Evolutionary conservation across 2,113 vertebrate species (phyloP), one percentile per base, ranked within the genome.

Genomic region (Salvelinus namaycush): DNA sequence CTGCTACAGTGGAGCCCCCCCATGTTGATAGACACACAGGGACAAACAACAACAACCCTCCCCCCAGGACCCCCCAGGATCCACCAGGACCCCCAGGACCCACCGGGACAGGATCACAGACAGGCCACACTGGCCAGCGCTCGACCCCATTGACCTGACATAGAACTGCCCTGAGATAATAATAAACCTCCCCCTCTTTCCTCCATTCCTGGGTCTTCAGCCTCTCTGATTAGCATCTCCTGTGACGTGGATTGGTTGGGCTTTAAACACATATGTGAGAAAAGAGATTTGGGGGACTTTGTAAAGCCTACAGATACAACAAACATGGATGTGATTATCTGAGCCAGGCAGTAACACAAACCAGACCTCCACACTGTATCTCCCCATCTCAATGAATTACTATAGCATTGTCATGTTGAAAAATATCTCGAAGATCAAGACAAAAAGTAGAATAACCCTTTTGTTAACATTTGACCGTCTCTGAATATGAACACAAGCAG

Each of bases 21-120:
- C 84, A 83, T 72, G 74, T 66, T 5, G 39, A 86, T 83, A 87
- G 87, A 12, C 77, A 87, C 87, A 85, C 71, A 20, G 81, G 85
- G 81, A 82, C 86, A 87, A 89, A 90, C 89, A 89, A 87, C 86
- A 90, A 88, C 85, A 90, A 79, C 77, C 84, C 76, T 39, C 26
- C 76, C 71, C 0, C 6, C 54, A 83, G 78, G 83, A 81, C 83
- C 88, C 87, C 85, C 87, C 68, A 88, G 7, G 13, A 31, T 20
- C 68, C 68, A 1, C 34, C 39, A 20, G 34, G 4, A 20, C 7
- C 8, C 20, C 34, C 84, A 34, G 31, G 64, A 66, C 66, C 29
- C 66, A 13, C 66, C 85, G 88, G 79, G 79, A 86, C 86, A 83
- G 18, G 64, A 81, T 87, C 80, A 74, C 5, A 86, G 86, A 83